phyloP scores from a whole-genome alignment of 2,888 invertebrate genomes.

The Mesoligia furuncula region DNA sequence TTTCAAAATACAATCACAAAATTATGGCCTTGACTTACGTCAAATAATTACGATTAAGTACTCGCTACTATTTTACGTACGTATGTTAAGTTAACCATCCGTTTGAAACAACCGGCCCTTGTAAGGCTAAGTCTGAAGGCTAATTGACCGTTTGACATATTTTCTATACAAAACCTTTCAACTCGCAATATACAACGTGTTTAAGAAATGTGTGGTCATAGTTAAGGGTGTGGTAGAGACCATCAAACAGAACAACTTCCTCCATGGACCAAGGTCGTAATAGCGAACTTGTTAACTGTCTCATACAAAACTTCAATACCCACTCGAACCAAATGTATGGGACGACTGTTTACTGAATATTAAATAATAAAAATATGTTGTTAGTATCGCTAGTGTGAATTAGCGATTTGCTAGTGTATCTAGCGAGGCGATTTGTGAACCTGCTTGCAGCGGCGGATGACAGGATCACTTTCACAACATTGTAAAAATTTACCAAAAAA shows the following conservation, averaged over 20 bases:
- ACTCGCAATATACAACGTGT: neutral
- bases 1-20: too few species aligned
- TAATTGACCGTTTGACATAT: neutral
- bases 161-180: neutral
- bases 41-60: too few species aligned
- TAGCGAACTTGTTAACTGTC: neutral
- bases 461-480: too few species aligned
- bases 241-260: neutral
- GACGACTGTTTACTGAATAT: neutral
- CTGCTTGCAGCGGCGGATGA: neutral
- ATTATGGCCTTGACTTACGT: too few species aligned
- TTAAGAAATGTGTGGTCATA: neutral
- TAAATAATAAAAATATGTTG: too few species aligned
- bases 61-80: too few species aligned
- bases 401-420: too few species aligned
- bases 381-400: too few species aligned
- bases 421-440: neutral
- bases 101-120: neutral
- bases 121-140: neutral
- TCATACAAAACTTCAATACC: neutral
- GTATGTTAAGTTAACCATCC: too few species aligned
- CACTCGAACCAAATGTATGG: neutral
- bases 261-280: too few species aligned
- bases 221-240: too few species aligned
- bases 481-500: neutral